A percentile compares a stretch with the other conserved stretches of the same genome.
These are phyloP conservation scores for Melanotaenia duboulayi DNA, from an alignment of 2,113 vertebrate species.

Conservation along the genomic window DNA sequence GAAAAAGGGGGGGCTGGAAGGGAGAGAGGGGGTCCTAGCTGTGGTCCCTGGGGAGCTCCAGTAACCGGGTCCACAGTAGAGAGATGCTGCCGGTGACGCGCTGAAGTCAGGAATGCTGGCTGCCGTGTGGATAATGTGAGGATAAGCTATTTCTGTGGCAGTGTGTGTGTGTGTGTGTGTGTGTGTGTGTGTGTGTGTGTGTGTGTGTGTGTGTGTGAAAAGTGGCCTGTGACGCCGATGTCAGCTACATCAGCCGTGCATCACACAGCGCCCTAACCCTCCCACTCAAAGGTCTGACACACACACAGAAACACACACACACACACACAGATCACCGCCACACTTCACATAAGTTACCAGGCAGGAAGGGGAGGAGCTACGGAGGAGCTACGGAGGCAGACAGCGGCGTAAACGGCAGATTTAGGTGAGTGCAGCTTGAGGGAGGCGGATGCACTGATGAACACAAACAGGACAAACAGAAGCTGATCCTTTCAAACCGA, in stretches of 20 bases:
- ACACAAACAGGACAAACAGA: background rate
- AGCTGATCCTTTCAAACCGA: background rate
- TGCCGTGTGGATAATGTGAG: conserved; percentile 72
- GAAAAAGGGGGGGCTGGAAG: conserved; percentile 34
- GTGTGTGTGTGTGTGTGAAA: conserved; percentile 57
- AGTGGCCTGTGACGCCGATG: conserved; percentile 70
- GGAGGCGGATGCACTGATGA: conserved; percentile 3
- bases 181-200: conserved; percentile 48
- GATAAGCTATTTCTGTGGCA: conserved; percentile 80
- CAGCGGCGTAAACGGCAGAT: conserved; percentile 19
- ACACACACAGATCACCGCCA: conserved; percentile 58
- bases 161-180: conserved; percentile 29
- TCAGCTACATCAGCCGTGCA: conserved; percentile 74
- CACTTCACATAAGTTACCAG: conserved; percentile 9
- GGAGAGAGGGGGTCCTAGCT: conserved; percentile 62
- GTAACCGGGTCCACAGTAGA: conserved; percentile 52
- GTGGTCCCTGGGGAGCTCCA: conserved; percentile 61
- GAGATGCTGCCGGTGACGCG: conserved; percentile 54
- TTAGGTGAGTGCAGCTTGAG: conserved; percentile 18
- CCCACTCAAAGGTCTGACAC: conserved; percentile 39
- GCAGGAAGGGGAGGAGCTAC: conserved; percentile 62
- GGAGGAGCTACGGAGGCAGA: conserved; percentile 19
- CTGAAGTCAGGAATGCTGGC: conserved; percentile 68
- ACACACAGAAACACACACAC: conserved; percentile 10
- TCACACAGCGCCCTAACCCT: conserved; percentile 72